Percentiles rank a stretch among this genome's conserved stretches.
Evolutionary conservation across 1,140 invertebrate species (phyloP).

Genomic region (Conus ventricosus): DNA sequence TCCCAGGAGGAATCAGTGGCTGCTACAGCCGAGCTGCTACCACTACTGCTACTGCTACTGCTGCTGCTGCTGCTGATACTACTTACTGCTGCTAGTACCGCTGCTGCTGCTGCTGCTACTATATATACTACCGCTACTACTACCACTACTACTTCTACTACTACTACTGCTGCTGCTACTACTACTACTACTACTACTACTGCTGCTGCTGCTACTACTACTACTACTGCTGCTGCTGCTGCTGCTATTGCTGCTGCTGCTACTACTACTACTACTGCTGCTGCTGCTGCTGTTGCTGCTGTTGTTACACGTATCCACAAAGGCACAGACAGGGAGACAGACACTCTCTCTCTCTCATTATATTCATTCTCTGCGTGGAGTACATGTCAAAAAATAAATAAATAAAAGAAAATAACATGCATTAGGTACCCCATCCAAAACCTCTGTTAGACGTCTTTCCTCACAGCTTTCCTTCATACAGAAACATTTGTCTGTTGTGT

Average conservation of each 20-base stretch:
- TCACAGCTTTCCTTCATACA: no score
- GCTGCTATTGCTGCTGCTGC: conserved; percentile 6
- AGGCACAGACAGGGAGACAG: background rate
- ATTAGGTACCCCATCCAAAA: no score
- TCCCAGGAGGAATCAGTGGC: no score
- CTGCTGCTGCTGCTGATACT: conserved; percentile 9
- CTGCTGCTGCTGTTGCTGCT: conserved; percentile 26
- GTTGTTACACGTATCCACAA: background rate
- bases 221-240: conserved; percentile 29
- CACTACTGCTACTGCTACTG: no score
- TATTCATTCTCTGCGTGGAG: background rate
- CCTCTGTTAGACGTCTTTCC: no score
- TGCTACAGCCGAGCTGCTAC: no score
- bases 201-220: background rate
- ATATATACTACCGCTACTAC: background rate
- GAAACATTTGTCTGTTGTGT: no score
- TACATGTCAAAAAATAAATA: background rate
- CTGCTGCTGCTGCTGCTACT: conserved; percentile 20
- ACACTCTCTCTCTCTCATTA: background rate
- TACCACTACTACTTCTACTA: conserved; percentile 22
- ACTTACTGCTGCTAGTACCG: background rate
- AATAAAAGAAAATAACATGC: no score
- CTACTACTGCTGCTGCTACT: conserved; percentile 17
- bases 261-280: conserved; percentile 22
- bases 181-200: conserved; percentile 23